Evolutionary conservation across 2,113 vertebrate species (phyloP).

Genomic region (Rhinoderma darwinii): DNA sequence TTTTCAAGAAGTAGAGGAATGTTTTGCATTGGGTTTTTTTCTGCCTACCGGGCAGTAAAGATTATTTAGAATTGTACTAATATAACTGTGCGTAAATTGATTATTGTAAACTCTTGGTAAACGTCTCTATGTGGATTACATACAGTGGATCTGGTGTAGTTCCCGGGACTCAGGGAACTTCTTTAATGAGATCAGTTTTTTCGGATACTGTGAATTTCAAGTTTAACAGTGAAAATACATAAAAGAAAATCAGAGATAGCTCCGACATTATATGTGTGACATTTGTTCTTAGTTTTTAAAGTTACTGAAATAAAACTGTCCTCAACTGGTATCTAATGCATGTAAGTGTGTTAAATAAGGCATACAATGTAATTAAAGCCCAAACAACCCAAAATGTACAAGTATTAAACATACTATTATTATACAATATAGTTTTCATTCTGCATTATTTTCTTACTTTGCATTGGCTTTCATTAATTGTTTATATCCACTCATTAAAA

Average conservation of each 20-base stretch:
- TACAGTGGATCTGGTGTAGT: background rate
- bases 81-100: background rate
- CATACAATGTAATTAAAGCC: background rate
- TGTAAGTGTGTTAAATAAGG: background rate
- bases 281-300: background rate
- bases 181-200: conserved; percentile 10
- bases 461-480: background rate
- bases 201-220: background rate
- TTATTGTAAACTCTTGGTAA: background rate
- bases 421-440: background rate
- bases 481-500: background rate
- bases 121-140: background rate
- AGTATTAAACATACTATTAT: background rate
- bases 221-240: background rate
- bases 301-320: background rate
- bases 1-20: background rate
- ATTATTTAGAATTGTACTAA: background rate
- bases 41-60: background rate
- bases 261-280: background rate
- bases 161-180: background rate
- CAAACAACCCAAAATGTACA: background rate
- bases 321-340: background rate
- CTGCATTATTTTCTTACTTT: background rate
- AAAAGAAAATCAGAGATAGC: background rate
- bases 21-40: background rate